A percentile compares a stretch with the other conserved stretches of the same genome.
phyloP scores from a whole-genome alignment of 2,888 invertebrate genomes.

The Lasius fuliginosus region DNA sequence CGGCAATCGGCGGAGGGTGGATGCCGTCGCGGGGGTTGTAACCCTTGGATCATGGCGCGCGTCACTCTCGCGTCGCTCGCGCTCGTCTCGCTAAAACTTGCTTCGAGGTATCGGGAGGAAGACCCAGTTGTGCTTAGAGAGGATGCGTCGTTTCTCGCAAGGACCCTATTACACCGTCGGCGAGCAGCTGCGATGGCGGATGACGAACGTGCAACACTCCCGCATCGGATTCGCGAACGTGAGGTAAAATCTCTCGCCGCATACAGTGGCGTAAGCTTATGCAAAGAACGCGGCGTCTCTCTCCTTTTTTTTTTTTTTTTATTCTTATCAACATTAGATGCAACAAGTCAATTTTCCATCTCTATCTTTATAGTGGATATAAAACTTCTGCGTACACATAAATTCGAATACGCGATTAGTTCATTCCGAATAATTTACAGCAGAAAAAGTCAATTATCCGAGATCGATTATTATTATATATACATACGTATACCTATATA shows the following conservation, averaged over 20 bases:
- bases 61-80: constrained; percentile 38
- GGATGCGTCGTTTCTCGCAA: constrained; percentile 77
- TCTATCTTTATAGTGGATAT: not conserved
- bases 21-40: constrained; percentile 6
- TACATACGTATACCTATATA: no score
- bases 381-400: not conserved
- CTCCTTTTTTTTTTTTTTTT: not conserved
- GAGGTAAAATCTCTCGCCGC: constrained; percentile 78
- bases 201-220: constrained; percentile 83
- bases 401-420: no score
- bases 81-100: constrained; percentile 38
- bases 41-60: constrained; percentile 53
- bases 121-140: not conserved
- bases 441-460: not conserved
- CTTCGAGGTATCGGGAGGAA: not conserved
- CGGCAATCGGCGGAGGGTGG: constrained; percentile 14
- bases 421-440: not conserved
- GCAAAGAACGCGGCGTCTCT: not conserved
- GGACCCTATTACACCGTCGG: constrained; percentile 80
- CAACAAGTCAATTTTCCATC: not conserved
- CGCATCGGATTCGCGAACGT: constrained; percentile 82
- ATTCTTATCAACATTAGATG: not conserved
- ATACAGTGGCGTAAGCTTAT: constrained; percentile 3
- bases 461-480: no score
- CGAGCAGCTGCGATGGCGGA: constrained; percentile 84